Evolutionary conservation across 1,140 invertebrate genomes (phyloP).

Genomic region (Anadara kagoshimensis): DNA sequence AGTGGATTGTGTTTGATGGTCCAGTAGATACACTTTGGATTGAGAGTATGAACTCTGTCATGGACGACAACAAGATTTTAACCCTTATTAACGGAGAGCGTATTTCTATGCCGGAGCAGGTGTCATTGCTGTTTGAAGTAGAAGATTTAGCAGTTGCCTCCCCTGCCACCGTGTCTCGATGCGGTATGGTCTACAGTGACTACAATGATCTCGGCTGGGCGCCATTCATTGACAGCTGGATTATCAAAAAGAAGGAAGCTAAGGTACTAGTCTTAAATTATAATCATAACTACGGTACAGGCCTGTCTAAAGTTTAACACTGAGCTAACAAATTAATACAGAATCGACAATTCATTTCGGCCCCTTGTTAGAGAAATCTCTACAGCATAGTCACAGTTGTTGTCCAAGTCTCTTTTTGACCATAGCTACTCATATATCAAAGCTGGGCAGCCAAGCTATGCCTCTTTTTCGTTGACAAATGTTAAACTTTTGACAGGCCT

Average conservation of each 20-base stretch:
- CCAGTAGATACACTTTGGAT: slow-evolving; percentile 93
- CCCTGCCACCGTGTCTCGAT: slow-evolving; percentile 88
- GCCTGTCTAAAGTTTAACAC: no score
- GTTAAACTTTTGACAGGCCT: no score
- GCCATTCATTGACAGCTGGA: slow-evolving; percentile 86
- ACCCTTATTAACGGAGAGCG: slow-evolving; percentile 91
- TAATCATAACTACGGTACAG: neutral
- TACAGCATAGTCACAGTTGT: no score
- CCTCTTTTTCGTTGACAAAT: no score
- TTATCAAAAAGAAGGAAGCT: slow-evolving; percentile 73
- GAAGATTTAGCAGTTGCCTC: slow-evolving; percentile 87
- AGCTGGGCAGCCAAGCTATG: no score
- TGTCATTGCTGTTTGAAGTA: slow-evolving; percentile 89
- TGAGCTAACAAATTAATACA: no score
- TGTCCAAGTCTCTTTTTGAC: no score
- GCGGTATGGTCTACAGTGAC: slow-evolving; percentile 78
- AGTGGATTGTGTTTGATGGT: slow-evolving; percentile 92
- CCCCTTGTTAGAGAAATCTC: no score
- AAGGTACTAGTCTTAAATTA: slow-evolving; percentile 37
- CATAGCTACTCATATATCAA: no score
- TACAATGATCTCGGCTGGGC: slow-evolving; percentile 89
- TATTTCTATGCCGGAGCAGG: slow-evolving; percentile 87
- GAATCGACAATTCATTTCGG: no score
- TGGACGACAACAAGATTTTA: slow-evolving; percentile 93
- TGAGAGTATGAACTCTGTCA: slow-evolving; percentile 93